These are phyloP conservation scores for Harmothoe impar DNA, from an alignment of 2,888 invertebrate species.

Conservation along the genomic window DNA sequence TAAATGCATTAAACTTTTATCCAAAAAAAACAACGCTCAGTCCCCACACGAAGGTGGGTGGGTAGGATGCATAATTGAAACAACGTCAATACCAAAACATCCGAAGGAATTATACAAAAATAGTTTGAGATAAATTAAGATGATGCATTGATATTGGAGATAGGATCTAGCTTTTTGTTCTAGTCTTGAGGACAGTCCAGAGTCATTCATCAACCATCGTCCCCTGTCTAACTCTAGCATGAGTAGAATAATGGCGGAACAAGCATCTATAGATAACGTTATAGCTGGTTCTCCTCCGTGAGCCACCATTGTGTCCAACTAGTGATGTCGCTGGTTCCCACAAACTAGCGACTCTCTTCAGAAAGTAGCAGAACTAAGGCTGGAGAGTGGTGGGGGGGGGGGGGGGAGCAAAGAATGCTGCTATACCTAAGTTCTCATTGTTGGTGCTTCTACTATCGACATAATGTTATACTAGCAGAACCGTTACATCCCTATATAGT, in stretches of 20 bases:
- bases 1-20: conserved; percentile 3
- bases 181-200: background rate
- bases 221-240: background rate
- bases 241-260: conserved; percentile 5
- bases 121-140: background rate
- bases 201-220: conserved; percentile 7
- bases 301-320: no score
- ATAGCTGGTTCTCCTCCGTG: no score
- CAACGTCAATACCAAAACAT: background rate
- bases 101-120: background rate
- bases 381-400: no score
- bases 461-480: no score
- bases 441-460: no score
- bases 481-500: no score
- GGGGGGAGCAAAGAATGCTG: no score
- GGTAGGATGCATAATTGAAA: background rate
- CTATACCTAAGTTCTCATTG: no score
- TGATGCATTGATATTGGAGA: conserved; percentile 34
- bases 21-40: background rate
- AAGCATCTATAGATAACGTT: background rate
- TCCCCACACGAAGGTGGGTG: background rate
- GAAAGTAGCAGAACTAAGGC: no score
- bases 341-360: no score
- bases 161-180: background rate
- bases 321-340: no score